phyloP scores from a whole-genome alignment of 2,113 vertebrate species.

The Tachysurus fulvidraco region DNA sequence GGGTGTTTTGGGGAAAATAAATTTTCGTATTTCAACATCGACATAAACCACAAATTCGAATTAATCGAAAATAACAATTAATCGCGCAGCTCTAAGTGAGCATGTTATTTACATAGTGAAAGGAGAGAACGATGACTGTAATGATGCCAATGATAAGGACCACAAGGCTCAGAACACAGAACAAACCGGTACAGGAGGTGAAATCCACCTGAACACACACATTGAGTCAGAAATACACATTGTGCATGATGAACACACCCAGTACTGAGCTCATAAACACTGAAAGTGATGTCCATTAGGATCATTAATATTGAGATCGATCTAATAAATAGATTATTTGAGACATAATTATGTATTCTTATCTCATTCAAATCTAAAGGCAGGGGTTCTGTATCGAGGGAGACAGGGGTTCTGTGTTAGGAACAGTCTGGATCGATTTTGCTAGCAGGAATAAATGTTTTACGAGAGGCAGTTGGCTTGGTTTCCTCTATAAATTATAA shows the following conservation, averaged over 20 bases:
- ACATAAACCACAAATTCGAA: no score
- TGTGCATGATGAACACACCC: not conserved
- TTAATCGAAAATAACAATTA: no score
- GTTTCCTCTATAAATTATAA: no score
- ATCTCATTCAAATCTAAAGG: not conserved
- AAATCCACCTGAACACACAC: constrained; percentile 85
- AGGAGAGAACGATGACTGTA: constrained; percentile 83
- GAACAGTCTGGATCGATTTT: constrained; percentile 35
- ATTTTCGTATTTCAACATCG: no score
- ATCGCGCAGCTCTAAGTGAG: no score
- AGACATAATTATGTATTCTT: not conserved
- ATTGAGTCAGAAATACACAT: not conserved
- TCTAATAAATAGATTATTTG: not conserved
- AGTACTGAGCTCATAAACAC: no score
- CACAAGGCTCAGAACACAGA: constrained; percentile 83
- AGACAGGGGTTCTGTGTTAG: constrained; percentile 8
- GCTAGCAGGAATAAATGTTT: constrained; percentile 70
- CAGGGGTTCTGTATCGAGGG: not conserved
- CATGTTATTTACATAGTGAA: constrained; percentile 82
- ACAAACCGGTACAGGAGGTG: constrained; percentile 87
- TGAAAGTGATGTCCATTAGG: not conserved
- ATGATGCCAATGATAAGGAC: constrained; percentile 85
- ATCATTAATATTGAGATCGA: not conserved
- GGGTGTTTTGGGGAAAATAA: no score
- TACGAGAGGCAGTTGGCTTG: constrained; percentile 59